These are phyloP conservation scores for Corticium candelabrum DNA, from an alignment of 37 sponge, comb jelly and placozoan genomes.

Conservation along the genomic window DNA sequence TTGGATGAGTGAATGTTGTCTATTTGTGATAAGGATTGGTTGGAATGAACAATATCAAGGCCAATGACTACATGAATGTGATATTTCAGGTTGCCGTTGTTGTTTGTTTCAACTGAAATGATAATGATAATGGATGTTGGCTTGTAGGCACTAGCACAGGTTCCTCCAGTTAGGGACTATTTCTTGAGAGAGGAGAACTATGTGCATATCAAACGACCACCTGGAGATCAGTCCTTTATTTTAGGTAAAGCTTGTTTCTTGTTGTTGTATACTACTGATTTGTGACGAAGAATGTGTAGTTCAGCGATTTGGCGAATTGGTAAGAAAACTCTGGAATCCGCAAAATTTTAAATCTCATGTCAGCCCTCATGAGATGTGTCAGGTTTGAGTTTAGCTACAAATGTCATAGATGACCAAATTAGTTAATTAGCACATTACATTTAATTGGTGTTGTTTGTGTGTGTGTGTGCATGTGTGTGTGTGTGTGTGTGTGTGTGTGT, in stretches of 20 bases:
- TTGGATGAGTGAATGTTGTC: neutral
- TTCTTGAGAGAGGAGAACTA: constrained; percentile 74
- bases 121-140: neutral
- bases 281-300: constrained; percentile 22
- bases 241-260: constrained; percentile 32
- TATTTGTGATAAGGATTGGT: constrained; percentile 47
- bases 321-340: constrained; percentile 97
- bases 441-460: neutral
- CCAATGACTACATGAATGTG: constrained; percentile 99
- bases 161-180: constrained; percentile 72
- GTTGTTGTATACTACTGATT: neutral
- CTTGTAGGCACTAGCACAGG: constrained; percentile 65
- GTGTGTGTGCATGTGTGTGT: neutral
- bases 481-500: constrained; percentile 9
- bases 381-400: constrained; percentile 16
- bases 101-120: neutral
- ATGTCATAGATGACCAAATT: no score
- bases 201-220: constrained; percentile 68
- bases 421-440: no score
- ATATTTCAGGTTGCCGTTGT: constrained; percentile 44
- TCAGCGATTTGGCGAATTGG: constrained; percentile 80
- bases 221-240: constrained; percentile 81
- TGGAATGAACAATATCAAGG: constrained; percentile 91
- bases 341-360: constrained; percentile 90
- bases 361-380: constrained; percentile 97